These are phyloP conservation scores for Microctonus hyperodae DNA, from an alignment of 2,888 invertebrate genomes.

Conservation along the genomic window DNA sequence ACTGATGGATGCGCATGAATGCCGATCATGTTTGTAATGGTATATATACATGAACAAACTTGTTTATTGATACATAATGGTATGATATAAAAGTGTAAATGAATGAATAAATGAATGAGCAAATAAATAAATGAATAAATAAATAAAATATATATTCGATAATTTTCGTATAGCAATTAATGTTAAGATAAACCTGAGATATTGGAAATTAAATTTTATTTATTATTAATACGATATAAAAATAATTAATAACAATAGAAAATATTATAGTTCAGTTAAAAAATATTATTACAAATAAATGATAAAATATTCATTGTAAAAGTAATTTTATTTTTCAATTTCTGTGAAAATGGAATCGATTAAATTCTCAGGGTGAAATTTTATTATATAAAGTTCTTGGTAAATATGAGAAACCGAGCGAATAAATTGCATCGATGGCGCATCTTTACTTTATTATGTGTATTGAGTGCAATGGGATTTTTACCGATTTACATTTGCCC, in stretches of 20 bases:
- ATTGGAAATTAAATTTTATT: no score
- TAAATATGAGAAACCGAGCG: constrained; percentile 29
- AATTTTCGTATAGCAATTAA: no score
- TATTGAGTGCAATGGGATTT: neutral
- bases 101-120: no score
- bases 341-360: neutral
- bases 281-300: no score
- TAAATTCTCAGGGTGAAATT: neutral
- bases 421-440: constrained; percentile 29
- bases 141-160: neutral
- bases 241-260: no score
- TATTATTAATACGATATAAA: no score
- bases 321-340: neutral
- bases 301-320: neutral
- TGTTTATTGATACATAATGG: neutral
- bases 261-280: no score
- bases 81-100: neutral
- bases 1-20: constrained; percentile 1
- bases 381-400: constrained; percentile 16
- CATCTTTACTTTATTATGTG: neutral
- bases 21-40: neutral
- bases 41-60: neutral
- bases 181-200: no score
- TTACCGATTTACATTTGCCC: constrained; percentile 33
- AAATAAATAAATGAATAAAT: neutral